Conservation (phyloP, 37 sponge, comb jelly and placozoan species). For the Chondrilla cf. caribensis region DNA sequence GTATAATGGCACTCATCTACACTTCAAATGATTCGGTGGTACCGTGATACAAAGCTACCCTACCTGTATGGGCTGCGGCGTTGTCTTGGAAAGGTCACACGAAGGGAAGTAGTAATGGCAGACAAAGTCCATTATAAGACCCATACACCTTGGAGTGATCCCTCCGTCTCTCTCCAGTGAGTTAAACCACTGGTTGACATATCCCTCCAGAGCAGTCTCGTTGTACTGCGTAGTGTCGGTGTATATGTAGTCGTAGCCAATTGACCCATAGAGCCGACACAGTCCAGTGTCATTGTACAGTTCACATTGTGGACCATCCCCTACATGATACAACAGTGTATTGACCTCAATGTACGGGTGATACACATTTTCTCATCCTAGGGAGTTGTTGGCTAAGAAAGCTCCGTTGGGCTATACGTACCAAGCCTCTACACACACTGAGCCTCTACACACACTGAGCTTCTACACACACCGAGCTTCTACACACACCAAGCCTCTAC, state of each 20-base stretch:
- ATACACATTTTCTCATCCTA: too few relatives aligned
- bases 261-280: slow-evolving; percentile 16
- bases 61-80: slow-evolving; percentile 30
- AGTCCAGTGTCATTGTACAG: slow-evolving; percentile 7
- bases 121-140: slow-evolving; percentile 21
- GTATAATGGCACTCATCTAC: too few relatives aligned
- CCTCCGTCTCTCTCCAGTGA: background rate
- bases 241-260: slow-evolving; percentile 29
- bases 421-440: too few relatives aligned
- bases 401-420: background rate
- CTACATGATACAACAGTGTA: background rate
- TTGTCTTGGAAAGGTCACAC: slow-evolving; percentile 51
- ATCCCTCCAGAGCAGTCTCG: background rate
- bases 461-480: background rate
- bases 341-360: too few relatives aligned
- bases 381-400: background rate
- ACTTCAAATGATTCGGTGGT: too few relatives aligned
- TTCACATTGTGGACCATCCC: slow-evolving; percentile 11
- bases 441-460: too few relatives aligned
- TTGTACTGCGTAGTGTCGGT: background rate
- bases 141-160: background rate
- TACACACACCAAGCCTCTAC: too few relatives aligned
- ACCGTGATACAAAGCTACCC: too few relatives aligned
- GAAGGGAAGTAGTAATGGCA: slow-evolving; percentile 47
- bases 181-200: background rate